Evolutionary conservation across 2,888 invertebrate species (phyloP), one percentile per base, ranked within the genome.

Genomic region (Eupithecia abbreviata): DNA sequence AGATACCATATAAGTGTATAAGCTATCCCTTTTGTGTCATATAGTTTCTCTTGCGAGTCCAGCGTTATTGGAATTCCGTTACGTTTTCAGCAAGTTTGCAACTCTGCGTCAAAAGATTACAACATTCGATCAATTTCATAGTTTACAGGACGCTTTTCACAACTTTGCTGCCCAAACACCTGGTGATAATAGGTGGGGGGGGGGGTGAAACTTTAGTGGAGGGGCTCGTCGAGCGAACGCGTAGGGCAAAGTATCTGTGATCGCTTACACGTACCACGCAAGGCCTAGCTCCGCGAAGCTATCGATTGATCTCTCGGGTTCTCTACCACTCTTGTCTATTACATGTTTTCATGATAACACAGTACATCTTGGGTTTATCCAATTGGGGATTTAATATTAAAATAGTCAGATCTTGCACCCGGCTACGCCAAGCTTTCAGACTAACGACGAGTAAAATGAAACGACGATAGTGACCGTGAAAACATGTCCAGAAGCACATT

Each of bases 181-280:
- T 74, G 72, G 69, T 72, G 72, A 77, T 79, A 77, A 74, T 77
- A 74, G 47, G 67, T 73, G 72, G 78, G 70, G 78, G 77, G 78
- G 77, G 78, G 78, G 75, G 74, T 79, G 72, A 72, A 75, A 78
- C 42, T 77, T 47, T 76, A 75, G 76, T 78, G 74, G 77, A 79
- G 82, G 89, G 78, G 88, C 86, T 9, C 85, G 90, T 93, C 92
- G 94, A 93, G 93, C 91, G 85, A 90, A 83, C 91, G 93, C 90
- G 82, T 84, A 83, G 90, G 92, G 89, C 92, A 90, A 51, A 93
- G 93, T 94, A 94, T 92, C 90, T 92, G 91, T 94, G 92, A 94
- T 88, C 88, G 95, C 95, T 95, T 95, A 94, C 95, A 94, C 94
- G 87, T 90, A 90, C 91, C 95, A 95, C 94, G 94, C 94, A 93